phyloP scores from a whole-genome alignment of 2,797 vertebrate genomes.

The Manis crassicaudata region DNA sequence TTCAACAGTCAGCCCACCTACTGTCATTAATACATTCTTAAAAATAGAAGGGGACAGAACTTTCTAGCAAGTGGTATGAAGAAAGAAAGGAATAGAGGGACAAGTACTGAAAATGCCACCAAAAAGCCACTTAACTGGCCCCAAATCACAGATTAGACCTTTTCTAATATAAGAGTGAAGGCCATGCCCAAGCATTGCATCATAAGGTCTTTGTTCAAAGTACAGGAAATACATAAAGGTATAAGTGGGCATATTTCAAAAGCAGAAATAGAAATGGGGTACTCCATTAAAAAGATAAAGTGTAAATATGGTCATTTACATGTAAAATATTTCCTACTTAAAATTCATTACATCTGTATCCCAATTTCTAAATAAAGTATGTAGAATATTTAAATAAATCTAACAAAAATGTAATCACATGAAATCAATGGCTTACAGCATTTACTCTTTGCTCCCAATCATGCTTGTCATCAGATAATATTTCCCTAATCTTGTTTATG shows the following conservation, averaged over 20 bases:
- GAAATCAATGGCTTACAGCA: slow-evolving; percentile 89
- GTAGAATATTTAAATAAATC: neutral
- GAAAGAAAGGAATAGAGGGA: neutral
- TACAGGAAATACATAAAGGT: neutral
- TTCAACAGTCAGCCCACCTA: neutral
- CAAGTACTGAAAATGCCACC: neutral
- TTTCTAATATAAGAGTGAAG: neutral
- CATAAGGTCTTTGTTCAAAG: neutral
- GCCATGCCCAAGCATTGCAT: neutral
- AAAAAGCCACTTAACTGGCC: neutral
- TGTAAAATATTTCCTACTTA: slow-evolving; percentile 11
- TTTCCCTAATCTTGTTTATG: slow-evolving; percentile 95
- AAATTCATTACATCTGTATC: neutral
- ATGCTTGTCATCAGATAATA: slow-evolving; percentile 97
- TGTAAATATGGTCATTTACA: neutral
- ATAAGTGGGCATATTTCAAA: neutral
- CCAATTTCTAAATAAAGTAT: neutral
- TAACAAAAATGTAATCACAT: neutral
- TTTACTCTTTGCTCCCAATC: slow-evolving; percentile 98
- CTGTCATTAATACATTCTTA: slow-evolving; percentile 17
- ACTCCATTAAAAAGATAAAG: neutral
- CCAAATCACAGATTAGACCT: neutral
- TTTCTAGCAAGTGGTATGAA: neutral
- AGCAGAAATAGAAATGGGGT: neutral
- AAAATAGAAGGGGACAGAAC: neutral